Percentiles rank a stretch among this genome's conserved stretches.
Evolutionary conservation across 2,888 invertebrate genomes (phyloP).

Genomic region (Ormyrus labotus): DNA sequence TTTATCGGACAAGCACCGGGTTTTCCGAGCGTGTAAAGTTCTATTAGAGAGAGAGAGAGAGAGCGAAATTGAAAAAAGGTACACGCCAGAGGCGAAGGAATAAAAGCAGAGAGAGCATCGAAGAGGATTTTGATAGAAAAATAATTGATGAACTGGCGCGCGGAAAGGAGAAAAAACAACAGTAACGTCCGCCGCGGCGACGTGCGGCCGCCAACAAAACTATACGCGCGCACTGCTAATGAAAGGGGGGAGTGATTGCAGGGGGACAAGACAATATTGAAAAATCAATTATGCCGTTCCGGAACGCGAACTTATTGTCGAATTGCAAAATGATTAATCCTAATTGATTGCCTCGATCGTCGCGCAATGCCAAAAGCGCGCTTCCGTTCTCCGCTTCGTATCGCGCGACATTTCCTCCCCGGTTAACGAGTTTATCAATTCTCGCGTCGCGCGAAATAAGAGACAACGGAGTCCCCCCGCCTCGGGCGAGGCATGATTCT

Average conservation of each 20-base stretch:
- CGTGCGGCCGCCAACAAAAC: no score
- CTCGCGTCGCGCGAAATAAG: no score
- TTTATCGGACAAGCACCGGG: constrained; percentile 52
- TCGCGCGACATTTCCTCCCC: no score
- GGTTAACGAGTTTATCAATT: no score
- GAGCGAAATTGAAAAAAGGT: constrained; percentile 42
- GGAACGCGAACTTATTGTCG: background rate
- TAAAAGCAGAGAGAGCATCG: constrained; percentile 27
- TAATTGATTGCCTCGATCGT: no score
- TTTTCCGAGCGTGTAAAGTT: constrained; percentile 53
- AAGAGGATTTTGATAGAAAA: constrained; percentile 37
- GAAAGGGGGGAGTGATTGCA: no score
- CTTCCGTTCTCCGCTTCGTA: no score
- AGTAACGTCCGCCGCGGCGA: no score
- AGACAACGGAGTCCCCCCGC: no score
- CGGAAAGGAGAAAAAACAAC: background rate
- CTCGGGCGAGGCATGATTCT: background rate
- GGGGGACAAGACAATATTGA: background rate
- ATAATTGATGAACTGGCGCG: constrained; percentile 38
- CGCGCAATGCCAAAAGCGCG: no score
- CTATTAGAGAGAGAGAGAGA: constrained; percentile 28
- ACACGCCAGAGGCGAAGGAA: background rate
- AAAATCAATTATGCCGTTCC: background rate
- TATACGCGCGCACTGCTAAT: no score
- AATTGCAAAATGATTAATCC: background rate